A percentile compares a stretch with the other conserved stretches of the same genome.
Conservation (phyloP, 2,113 vertebrate genomes). For the Nerophis ophidion region DNA sequence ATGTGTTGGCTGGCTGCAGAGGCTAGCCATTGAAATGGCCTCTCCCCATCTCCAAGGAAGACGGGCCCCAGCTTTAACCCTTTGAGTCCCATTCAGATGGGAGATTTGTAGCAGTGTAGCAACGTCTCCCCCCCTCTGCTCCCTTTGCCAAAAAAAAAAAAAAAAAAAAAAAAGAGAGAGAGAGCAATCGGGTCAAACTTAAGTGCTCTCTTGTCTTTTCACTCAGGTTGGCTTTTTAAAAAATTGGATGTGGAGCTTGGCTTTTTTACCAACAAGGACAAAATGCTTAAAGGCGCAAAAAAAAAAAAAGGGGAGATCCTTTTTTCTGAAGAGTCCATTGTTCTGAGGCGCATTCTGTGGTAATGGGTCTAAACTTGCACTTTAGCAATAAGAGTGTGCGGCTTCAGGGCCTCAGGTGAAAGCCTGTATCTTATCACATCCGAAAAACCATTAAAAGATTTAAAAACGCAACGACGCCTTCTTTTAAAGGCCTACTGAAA, state of each 20-base stretch:
- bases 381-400: conserved; percentile 7
- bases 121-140: background rate
- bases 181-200: conserved; percentile 11
- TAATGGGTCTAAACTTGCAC: background rate
- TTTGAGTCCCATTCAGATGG: conserved; percentile 28
- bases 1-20: conserved; percentile 75
- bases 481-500: too few species aligned
- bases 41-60: conserved; percentile 62
- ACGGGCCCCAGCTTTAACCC: conserved; percentile 68
- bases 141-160: background rate
- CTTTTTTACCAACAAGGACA: background rate
- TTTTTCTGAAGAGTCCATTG: background rate
- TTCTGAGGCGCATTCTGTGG: background rate
- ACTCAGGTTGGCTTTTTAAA: background rate
- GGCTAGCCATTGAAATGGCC: conserved; percentile 72
- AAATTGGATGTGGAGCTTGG: background rate
- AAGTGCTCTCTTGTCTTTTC: conserved; percentile 8
- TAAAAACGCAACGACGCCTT: background rate
- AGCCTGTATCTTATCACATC: conserved; percentile 29
- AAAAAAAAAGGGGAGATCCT: background rate
- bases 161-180: too few species aligned
- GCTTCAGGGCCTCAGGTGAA: background rate
- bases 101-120: conserved; percentile 8
- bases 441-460: conserved; percentile 12
- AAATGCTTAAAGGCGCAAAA: too few species aligned